A percentile compares a stretch with the other conserved stretches of the same genome.
Conservation (phyloP, 2,888 invertebrate species). For the Lagria hirta region DNA sequence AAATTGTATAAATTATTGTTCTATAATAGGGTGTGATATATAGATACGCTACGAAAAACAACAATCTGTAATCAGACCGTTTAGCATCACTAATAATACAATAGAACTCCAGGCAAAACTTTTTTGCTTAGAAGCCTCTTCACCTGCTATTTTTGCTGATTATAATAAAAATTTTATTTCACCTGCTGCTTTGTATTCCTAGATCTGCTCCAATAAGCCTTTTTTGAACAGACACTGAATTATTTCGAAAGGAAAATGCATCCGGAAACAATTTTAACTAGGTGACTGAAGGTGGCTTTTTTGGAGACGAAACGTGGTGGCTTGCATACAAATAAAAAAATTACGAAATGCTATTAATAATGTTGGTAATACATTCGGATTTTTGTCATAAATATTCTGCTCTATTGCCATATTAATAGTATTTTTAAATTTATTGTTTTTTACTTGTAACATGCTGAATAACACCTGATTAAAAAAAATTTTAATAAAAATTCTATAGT, state of each 20-base stretch:
- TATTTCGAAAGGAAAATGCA: neutral
- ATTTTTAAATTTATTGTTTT: too few relatives aligned
- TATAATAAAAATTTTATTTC: conserved; percentile 30
- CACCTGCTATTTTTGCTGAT: conserved; percentile 35
- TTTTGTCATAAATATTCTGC: too few relatives aligned
- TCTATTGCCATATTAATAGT: too few relatives aligned
- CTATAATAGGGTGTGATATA: conserved; percentile 30
- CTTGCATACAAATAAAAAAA: too few relatives aligned
- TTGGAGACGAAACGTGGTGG: too few relatives aligned
- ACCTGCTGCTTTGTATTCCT: conserved; percentile 37
- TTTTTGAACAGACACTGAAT: conserved; percentile 13
- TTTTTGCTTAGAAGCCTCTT: conserved; percentile 26
- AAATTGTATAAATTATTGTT: conserved; percentile 23
- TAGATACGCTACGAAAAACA: conserved; percentile 21
- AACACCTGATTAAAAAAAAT: too few relatives aligned
- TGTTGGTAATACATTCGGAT: too few relatives aligned
- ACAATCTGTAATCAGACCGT: conserved; percentile 34
- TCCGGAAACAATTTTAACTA: conserved; percentile 1
- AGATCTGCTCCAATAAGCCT: conserved; percentile 22
- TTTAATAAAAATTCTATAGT: too few relatives aligned
- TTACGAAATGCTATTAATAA: too few relatives aligned
- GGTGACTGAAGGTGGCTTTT: too few relatives aligned
- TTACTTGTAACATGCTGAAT: too few relatives aligned
- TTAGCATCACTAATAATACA: conserved; percentile 36
- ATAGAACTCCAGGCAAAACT: conserved; percentile 35